These are phyloP conservation scores for Halisarca cf. caerulea DNA, from an alignment of 37 sponge, comb jelly and placozoan genomes.

Conservation along the genomic window DNA sequence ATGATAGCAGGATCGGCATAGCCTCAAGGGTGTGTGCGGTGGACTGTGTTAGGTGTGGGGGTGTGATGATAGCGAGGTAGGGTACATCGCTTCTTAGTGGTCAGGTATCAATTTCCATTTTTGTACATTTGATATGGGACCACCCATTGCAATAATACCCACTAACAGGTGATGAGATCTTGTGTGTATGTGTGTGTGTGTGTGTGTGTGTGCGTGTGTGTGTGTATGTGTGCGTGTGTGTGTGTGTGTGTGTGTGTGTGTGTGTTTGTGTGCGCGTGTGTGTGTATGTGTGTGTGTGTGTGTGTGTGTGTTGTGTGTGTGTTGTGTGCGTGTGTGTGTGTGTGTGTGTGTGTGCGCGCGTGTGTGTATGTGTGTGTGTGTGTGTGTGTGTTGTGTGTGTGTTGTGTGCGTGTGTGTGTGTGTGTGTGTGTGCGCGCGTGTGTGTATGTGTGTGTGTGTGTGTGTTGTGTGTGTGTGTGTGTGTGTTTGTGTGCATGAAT, in stretches of 20 bases:
- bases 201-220: conserved; percentile 17
- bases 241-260: conserved; percentile 24
- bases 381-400: not conserved
- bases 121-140: too few species aligned
- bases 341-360: not conserved
- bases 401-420: not conserved
- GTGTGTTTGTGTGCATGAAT: not conserved
- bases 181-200: not conserved
- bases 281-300: conserved; percentile 12
- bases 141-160: too few species aligned
- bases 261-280: conserved; percentile 1
- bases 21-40: too few species aligned
- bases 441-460: not conserved
- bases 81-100: too few species aligned
- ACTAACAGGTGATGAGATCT: too few species aligned
- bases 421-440: not conserved
- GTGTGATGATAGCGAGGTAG: too few species aligned
- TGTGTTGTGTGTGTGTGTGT: conserved; percentile 9
- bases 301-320: conserved; percentile 9
- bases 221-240: conserved; percentile 15
- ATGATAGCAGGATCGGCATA: too few species aligned
- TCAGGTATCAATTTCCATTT: too few species aligned
- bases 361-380: not conserved
- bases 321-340: conserved; percentile 3
- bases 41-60: too few species aligned